A percentile compares a stretch with the other conserved stretches of the same genome.
phyloP scores from a whole-genome alignment of 1,140 invertebrate species.

The Acromyrmex heyeri region DNA sequence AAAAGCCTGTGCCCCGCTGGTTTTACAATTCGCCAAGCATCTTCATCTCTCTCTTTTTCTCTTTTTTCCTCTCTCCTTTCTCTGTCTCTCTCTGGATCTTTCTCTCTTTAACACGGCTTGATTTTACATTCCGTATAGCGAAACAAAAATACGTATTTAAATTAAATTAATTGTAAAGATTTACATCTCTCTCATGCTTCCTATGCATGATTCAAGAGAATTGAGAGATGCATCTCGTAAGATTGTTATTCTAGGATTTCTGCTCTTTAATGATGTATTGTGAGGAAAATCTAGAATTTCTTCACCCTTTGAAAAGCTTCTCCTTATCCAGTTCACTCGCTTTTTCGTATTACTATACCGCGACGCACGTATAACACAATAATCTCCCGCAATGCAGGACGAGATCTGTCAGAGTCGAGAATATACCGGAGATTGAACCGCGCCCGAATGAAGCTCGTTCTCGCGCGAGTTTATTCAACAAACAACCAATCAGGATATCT shows the following conservation, averaged over 20 bases:
- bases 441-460: constrained; percentile 26
- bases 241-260: background rate
- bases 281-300: background rate
- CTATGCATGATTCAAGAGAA: background rate
- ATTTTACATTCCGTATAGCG: background rate
- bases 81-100: background rate
- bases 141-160: constrained; percentile 19
- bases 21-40: constrained; percentile 26
- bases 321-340: background rate
- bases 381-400: constrained; percentile 8
- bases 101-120: background rate
- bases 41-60: background rate
- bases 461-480: constrained; percentile 54
- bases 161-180: constrained; percentile 18
- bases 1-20: background rate
- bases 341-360: background rate
- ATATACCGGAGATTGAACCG: constrained; percentile 48
- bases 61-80: background rate
- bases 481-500: constrained; percentile 56
- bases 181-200: background rate
- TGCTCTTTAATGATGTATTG: constrained; percentile 30
- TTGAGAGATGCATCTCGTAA: background rate
- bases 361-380: constrained; percentile 29
- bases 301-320: background rate
- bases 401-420: background rate